Base-by-base conservation (phyloP, 2,888 invertebrate genomes). In the Cataglyphis livida region DNA sequence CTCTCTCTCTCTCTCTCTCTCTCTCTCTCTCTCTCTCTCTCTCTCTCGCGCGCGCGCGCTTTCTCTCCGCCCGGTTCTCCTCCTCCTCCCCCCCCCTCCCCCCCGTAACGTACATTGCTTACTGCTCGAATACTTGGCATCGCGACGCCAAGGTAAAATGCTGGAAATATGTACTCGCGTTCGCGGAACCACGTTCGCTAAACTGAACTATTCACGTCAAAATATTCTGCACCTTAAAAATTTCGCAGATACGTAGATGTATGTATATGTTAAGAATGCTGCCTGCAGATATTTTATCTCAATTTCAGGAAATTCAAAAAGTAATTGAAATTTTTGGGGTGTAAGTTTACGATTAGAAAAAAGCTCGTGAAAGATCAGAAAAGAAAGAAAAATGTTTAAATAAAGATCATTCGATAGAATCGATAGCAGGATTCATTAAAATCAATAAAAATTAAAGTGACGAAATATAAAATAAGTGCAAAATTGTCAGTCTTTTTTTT, bases 11-110 rank as follows among this genome's bases (percentile, higher is more conserved):
- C 48, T 59, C 79, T 35, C 76, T 28, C 59, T 65, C 70, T 78
- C 51, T 86, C 81, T 70, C 84, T 54, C 83, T 66, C 68, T 85
- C 75, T 86, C 76, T 41, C 32, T 84, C 54, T 64, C 79, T n/a
- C 18, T 78, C 68, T 70, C 44, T 59, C 38, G 75, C 51, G n/a
- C n/a, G n/a, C n/a, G n/a, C n/a, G 21, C 21, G 21, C 21, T 21
- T 21, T 21, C 21, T 21, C 21, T 21, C 21, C 61, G 75, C 76
- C 82, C 84, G 32, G 32, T 32, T 6, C 74, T 75, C 84, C 74
- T 75, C 65, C 74, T 66, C 65, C 65, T 62, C 0, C 1, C 21
- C 44, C 10, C 0, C 21, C 2, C 15, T 4, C 10, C n/a, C n/a
- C 35, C 9, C 35, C 25, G 10, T 35, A 48, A 61, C 59, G 21